These are phyloP conservation scores for Leptocoma aspasia DNA, from an alignment of 2,113 vertebrate genomes.

Conservation along the genomic window DNA sequence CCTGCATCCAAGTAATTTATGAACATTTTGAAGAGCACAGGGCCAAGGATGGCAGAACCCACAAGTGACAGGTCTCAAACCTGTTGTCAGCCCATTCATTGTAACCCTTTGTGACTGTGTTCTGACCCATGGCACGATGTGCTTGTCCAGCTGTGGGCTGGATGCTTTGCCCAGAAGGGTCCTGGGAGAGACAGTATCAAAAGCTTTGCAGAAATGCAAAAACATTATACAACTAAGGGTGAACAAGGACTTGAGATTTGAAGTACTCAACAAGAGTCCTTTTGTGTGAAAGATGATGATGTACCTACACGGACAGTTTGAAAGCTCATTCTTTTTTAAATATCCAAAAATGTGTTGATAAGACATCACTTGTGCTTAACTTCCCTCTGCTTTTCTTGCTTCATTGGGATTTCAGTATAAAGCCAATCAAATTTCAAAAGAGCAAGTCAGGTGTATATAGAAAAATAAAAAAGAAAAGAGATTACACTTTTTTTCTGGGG, in stretches of 20 bases:
- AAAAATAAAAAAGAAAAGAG: not conserved
- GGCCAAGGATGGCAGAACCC: not conserved
- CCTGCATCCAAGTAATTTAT: not conserved
- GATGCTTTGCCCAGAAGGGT: not conserved
- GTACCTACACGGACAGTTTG: not conserved
- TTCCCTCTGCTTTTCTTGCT: not conserved
- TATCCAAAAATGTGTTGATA: not conserved
- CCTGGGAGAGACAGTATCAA: not conserved
- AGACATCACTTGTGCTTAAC: not conserved
- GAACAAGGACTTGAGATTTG: not conserved
- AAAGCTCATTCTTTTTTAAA: not conserved
- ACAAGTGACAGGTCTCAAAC: not conserved
- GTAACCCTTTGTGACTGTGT: not conserved
- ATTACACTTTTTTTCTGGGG: not conserved
- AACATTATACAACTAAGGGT: not conserved
- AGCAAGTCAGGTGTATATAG: not conserved
- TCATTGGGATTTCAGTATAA: not conserved
- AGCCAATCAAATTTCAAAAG: not conserved
- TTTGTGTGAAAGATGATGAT: not conserved
- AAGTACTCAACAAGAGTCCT: not conserved
- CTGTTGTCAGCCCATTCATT: not conserved
- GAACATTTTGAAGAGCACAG: not conserved
- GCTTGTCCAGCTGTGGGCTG: not conserved
- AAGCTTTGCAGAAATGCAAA: not conserved
- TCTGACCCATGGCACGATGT: rapidly evolving